Evolutionary conservation across 2,888 invertebrate genomes (phyloP).

Genomic region (Agriopis aurantiaria): DNA sequence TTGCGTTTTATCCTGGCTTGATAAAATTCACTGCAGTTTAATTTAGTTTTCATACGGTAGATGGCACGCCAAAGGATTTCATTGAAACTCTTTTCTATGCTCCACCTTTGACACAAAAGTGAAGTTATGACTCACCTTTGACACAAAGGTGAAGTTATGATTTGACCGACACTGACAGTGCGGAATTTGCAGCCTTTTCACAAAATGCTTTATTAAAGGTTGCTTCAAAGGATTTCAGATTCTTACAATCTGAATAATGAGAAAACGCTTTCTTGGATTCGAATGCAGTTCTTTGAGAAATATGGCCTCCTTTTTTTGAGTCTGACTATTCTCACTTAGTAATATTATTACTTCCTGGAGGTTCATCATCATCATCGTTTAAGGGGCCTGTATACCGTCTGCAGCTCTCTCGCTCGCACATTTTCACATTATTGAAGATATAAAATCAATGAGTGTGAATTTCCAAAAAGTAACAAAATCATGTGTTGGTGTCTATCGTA

Average conservation of each 20-base stretch:
- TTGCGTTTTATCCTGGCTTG: slow-evolving; percentile 3
- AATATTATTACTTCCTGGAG: no score
- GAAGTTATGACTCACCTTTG: slow-evolving; percentile 41
- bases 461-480: no score
- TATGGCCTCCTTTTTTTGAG: background rate
- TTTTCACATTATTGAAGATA: no score
- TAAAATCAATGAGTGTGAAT: no score
- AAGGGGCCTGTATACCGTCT: no score
- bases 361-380: no score
- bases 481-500: no score
- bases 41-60: slow-evolving; percentile 52
- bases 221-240: slow-evolving; percentile 16
- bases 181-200: slow-evolving; percentile 24
- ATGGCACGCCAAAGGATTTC: slow-evolving; percentile 53
- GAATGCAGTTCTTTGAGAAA: slow-evolving; percentile 21
- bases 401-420: no score
- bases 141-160: slow-evolving; percentile 56
- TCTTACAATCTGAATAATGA: slow-evolving; percentile 32
- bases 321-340: no score
- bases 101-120: slow-evolving; percentile 5
- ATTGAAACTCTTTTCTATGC: slow-evolving; percentile 57
- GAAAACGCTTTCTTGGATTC: slow-evolving; percentile 7
- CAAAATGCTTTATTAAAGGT: slow-evolving; percentile 22
- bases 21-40: slow-evolving; percentile 51
- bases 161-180: slow-evolving; percentile 40